Evolutionary conservation across 2,888 invertebrate genomes (phyloP).

Genomic region (Drosophila paranaensis): DNA sequence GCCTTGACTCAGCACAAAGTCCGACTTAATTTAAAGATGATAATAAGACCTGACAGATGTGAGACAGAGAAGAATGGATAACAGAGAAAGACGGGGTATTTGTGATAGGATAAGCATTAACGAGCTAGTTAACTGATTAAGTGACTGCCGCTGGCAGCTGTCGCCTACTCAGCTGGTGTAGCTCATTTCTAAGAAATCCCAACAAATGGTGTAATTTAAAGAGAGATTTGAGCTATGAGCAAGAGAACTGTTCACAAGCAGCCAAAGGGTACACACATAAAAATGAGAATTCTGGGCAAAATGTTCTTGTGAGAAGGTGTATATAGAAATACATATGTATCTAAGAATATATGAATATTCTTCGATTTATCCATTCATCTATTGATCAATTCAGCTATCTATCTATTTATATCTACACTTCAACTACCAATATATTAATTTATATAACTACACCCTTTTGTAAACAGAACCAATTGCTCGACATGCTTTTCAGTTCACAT

Average conservation of each 20-base stretch:
- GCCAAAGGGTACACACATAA: not conserved
- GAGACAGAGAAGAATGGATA: conserved; percentile 19
- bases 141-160: not conserved
- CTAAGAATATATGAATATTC: too few species aligned
- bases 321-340: not conserved
- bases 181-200: too few species aligned
- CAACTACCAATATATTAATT: not conserved
- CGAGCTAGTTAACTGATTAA: conserved; percentile 58
- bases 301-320: not conserved
- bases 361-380: not conserved
- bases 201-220: too few species aligned
- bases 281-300: not conserved
- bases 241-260: not conserved
- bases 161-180: too few species aligned
- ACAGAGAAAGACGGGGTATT: not conserved
- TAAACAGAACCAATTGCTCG: not conserved
- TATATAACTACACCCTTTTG: not conserved
- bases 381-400: not conserved
- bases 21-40: conserved; percentile 39
- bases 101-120: conserved; percentile 44
- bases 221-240: not conserved
- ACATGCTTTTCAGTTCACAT: not conserved
- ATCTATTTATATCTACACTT: not conserved
- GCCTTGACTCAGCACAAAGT: conserved; percentile 38
- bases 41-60: conserved; percentile 19